Conservation (phyloP, 2,113 vertebrate genomes). For the Chionomys nivalis region DNA sequence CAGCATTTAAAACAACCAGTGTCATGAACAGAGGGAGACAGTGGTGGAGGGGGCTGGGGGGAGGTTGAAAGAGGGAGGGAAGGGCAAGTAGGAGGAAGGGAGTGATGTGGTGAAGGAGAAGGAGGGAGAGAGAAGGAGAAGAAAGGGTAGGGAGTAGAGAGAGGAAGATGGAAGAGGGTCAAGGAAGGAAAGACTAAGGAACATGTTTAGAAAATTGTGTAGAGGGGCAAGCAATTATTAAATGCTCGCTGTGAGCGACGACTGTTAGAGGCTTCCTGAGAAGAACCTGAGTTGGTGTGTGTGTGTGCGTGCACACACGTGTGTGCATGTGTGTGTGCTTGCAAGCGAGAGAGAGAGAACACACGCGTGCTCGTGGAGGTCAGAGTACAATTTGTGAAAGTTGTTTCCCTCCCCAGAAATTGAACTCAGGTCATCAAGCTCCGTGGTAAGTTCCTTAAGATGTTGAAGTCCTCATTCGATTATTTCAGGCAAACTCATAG, state of each 20-base stretch:
- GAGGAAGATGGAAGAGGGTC: neutral
- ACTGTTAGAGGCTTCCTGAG: neutral
- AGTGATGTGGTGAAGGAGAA: neutral
- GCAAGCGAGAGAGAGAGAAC: neutral
- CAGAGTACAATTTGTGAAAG: neutral
- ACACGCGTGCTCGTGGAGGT: neutral
- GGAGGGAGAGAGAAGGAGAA: neutral
- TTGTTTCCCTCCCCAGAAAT: too few species aligned
- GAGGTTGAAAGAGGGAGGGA: too few species aligned
- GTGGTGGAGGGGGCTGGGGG: accelerated
- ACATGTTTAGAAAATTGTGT: neutral
- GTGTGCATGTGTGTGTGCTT: neutral
- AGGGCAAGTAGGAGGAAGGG: too few species aligned
- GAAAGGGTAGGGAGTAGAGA: neutral
- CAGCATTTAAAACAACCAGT: neutral
- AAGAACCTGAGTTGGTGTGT: neutral
- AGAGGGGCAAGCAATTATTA: neutral
- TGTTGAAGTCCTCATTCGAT: neutral
- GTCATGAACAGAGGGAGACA: neutral
- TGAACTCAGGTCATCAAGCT: neutral
- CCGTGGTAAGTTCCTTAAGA: neutral
- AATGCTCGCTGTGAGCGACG: neutral
- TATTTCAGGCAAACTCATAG: neutral
- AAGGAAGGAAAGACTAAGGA: neutral
- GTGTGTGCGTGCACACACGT: neutral